Base-by-base conservation (phyloP, 37 sponge, comb jelly and placozoan genomes). In the Geodia barretti region DNA sequence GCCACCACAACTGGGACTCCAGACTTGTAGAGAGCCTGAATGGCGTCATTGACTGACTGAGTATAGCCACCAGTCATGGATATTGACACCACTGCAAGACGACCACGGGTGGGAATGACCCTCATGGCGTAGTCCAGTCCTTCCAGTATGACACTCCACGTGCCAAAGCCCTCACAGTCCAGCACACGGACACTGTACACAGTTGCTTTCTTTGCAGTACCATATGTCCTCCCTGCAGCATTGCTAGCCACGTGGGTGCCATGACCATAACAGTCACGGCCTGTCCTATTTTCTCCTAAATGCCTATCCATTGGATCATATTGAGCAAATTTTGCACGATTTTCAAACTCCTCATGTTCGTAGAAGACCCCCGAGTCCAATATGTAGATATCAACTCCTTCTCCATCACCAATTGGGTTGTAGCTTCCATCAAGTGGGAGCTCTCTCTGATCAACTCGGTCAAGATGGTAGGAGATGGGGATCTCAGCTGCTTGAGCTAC, bases 381-480 rank as follows among this genome's bases (percentile, higher is more conserved):
- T 0, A 92, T 76, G 67, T 92, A 92, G 20, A 88, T 72, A 65
- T 92, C 93, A 20, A 92, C 93, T 25, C 89, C 93, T 66, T 68
- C 65, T 32, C 93, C 93, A 25, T 77, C 61, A 28, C 73, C 75
- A 1, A 62, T 24, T 24, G 93, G 93, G 4, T 80, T 64, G 62
- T 88, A 92, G 59, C 40, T 60, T 39, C 26, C 9, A 38, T 92
- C 89, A 0, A 88, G 82, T 28, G 89, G 78, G 20, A 68, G 70
- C 1, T 26, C 0, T 29, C 37, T 41, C 73, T 92, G 89, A 72
- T 92, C 93, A 8, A 92, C 20, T 19, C 89, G 76, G 54, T 92
- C 93, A 31, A 82, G 61, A 42, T 81, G 74, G n/a, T n/a, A n/a
- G 1, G 79, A 66, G 2, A 24, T 0, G 26, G 60, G 68, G 47